These are phyloP conservation scores for Sylvia borin DNA, from an alignment of 2,797 vertebrate genomes.

Conservation along the genomic window DNA sequence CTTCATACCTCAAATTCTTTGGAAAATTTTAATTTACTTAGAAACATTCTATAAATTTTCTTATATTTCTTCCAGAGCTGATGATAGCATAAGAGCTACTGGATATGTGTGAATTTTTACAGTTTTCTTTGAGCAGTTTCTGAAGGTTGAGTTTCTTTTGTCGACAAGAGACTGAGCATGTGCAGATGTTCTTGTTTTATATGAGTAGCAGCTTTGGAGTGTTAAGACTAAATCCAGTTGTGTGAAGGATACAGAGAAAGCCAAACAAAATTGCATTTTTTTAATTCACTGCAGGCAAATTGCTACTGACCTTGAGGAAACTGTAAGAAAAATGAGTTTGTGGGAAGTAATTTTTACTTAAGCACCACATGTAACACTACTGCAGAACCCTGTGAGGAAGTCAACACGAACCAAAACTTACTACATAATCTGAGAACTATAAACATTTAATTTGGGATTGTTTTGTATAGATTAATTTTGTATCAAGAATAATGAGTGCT, in stretches of 20 bases:
- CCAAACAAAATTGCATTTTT: neutral
- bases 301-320: slow-evolving; percentile 1
- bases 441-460: slow-evolving; percentile 8
- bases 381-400: neutral
- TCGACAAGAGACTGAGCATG: neutral
- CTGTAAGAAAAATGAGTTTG: neutral
- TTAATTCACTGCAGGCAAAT: neutral
- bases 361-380: neutral
- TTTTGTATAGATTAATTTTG: neutral
- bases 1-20: neutral
- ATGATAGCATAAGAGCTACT: neutral
- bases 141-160: slow-evolving; percentile 3
- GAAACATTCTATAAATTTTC: neutral
- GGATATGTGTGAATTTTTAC: neutral
- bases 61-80: neutral
- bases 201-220: neutral
- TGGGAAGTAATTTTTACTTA: neutral
- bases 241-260: neutral
- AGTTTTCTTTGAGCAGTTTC: neutral
- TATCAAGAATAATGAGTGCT: neutral
- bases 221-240: neutral
- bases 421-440: neutral
- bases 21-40: neutral
- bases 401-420: neutral
- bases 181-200: neutral